Evolutionary conservation across 2,113 vertebrate species (phyloP), one percentile per base, ranked within the genome.

Genomic region (Phainopepla nitens): DNA sequence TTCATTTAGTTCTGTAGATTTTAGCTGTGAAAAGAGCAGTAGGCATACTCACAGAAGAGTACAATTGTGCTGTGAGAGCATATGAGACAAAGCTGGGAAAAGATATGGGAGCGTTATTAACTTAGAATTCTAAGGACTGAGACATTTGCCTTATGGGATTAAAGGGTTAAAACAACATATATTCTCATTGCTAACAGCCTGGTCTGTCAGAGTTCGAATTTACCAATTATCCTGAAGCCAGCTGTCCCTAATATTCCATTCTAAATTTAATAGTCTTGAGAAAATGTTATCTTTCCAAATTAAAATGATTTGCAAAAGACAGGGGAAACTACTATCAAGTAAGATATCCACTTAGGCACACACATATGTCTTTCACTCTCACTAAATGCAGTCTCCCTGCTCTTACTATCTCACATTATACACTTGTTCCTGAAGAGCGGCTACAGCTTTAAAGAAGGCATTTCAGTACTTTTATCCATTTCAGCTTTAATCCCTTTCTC

Each of bases 151-250:
- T 69, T 79, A 31, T 10, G 29, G 29, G 11, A 87, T 76, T 89
- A 72, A 94, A 94, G 87, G 70, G 82, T 91, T 93, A 96, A 96
- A 88, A 66, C 17, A 95, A 72, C 41, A 91, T 62, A 90, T 61
- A 95, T 2, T 60, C 57, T 87, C 41, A 39, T 7, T 94, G 92
- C 73, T 93, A 88, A 96, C 90, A 97, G 91, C 87, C 87, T 97
- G 61, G 53, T 62, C 94, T 93, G 84, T 96, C 84, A 94, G 91
- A 96, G 92, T 96, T 97, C 93, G 84, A 86, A 94, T 96, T 96
- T 93, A 95, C 68, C 93, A 97, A 96, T 97, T 98, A 97, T 87
- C 65, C 82, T 77, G 83, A 96, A 96, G 91, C 93, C 96, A 97
- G 94, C 93, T 97, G 97, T 87, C 93, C 31, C 4, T 75, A 93